phyloP scores from a whole-genome alignment of 1,140 invertebrate species.

The Contarinia nasturtii region DNA sequence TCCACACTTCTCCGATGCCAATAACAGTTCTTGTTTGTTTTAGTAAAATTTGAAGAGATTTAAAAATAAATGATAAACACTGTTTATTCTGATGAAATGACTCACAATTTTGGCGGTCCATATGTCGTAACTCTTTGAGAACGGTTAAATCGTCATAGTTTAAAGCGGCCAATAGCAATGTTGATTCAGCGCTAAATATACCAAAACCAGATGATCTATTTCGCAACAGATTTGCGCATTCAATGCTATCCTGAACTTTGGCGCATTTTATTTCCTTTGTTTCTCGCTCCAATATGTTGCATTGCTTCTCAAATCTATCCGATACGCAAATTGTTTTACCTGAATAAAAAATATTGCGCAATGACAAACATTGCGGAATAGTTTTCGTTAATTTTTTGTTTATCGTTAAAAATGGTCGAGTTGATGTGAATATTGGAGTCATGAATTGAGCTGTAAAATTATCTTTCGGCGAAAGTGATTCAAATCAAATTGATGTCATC shows the following conservation, averaged over 20 bases:
- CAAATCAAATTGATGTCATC: too few species aligned
- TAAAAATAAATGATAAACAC: too few species aligned
- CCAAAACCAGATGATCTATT: slow-evolving; percentile 29
- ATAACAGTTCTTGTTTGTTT: too few species aligned
- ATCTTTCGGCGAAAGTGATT: too few species aligned
- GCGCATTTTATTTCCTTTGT: slow-evolving; percentile 14
- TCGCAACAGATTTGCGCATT: slow-evolving; percentile 30
- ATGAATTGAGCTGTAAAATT: too few species aligned
- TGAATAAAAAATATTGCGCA: neutral
- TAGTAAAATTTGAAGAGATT: too few species aligned
- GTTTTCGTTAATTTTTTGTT: too few species aligned
- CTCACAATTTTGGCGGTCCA: slow-evolving; percentile 16
- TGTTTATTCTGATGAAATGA: too few species aligned
- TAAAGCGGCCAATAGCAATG: slow-evolving; percentile 26
- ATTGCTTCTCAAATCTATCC: slow-evolving; percentile 3
- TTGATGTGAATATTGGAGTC: too few species aligned
- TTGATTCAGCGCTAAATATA: slow-evolving; percentile 33
- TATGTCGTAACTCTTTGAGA: slow-evolving; percentile 26
- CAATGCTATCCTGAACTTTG: slow-evolving; percentile 23
- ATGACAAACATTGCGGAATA: too few species aligned
- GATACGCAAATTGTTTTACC: slow-evolving; percentile 16
- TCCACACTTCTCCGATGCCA: too few species aligned
- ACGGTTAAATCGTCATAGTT: slow-evolving; percentile 24
- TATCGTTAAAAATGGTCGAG: too few species aligned
- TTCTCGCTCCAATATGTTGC: slow-evolving; percentile 7